Evolutionary conservation across 2,113 vertebrate genomes (phyloP), one percentile per base, ranked within the genome.

Genomic region (Petromus typicus): DNA sequence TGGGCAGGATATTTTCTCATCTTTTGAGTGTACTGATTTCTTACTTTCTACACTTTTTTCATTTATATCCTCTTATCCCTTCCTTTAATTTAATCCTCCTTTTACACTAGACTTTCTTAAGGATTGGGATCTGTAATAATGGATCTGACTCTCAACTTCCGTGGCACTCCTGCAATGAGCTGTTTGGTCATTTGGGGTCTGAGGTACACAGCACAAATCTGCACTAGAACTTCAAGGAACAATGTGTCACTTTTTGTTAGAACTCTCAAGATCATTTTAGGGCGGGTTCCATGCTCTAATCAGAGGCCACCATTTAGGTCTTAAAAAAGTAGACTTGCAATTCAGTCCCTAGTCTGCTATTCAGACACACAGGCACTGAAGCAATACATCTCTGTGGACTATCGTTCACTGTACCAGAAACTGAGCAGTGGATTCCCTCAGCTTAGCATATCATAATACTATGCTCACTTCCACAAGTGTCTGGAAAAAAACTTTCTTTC

Each of bases 181-280:
- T 23, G 1, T 80, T 43, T 92, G 76, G 69, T 69, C 63, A 89
- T 34, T 17, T 59, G n/a, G 48, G n/a, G 18, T 66, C 87, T 71
- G 9, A 93, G 43, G 51, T n/a, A 14, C 37, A 89, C 23, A 63
- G 32, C 16, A 2, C 16, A 85, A 75, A 80, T 37, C 16, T 85
- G 56, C 66, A 86, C 82, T 76, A 71, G 40, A 97, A 94, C 12
- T 94, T 86, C 32, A 82, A n/a, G 27, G 37, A 89, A 86, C 37
- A 78, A 0, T 10, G 37, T 61, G 34, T 2, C 84, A 64, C 25
- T 69, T 91, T 82, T 45, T 56, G 64, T 88, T 94, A 95, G 89
- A 43, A 94, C 64, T 78, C 87, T 85, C 61, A 96, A 94, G 94
- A 91, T 96, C 93, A 93, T 73, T 84, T 80, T n/a, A 93, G 76